These are phyloP conservation scores for Mayetiola destructor DNA, from an alignment of 2,888 invertebrate genomes.

Conservation along the genomic window DNA sequence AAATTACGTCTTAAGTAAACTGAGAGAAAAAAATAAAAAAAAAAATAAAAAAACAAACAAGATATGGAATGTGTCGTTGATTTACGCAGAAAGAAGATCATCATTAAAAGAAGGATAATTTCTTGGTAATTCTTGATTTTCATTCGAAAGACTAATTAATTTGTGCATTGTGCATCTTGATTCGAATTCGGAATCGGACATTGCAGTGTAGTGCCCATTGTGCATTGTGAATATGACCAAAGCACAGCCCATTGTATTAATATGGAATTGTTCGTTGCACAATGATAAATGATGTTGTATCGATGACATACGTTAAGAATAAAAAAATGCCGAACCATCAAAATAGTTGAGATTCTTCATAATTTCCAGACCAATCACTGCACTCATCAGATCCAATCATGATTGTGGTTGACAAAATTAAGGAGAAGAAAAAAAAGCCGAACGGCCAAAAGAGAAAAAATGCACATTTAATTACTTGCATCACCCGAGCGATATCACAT, in stretches of 20 bases:
- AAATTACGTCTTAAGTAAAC: too few species aligned
- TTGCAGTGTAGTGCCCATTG: not conserved
- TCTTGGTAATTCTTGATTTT: slow-evolving; percentile 3
- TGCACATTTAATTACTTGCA: slow-evolving; percentile 1
- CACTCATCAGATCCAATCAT: not conserved
- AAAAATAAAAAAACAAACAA: too few species aligned
- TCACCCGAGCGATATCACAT: too few species aligned
- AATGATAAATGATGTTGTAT: not conserved
- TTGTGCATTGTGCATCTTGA: too few species aligned
- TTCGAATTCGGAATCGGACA: not conserved
- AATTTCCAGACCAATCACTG: not conserved
- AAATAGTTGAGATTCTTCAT: slow-evolving; percentile 12
- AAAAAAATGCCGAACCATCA: not conserved
- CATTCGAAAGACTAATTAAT: slow-evolving; percentile 1
- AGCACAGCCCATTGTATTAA: slow-evolving; percentile 4
- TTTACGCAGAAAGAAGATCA: not conserved
- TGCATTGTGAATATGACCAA: not conserved
- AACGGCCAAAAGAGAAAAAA: not conserved
- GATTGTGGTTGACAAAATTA: too few species aligned
- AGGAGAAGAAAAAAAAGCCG: not conserved
- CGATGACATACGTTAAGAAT: not conserved
- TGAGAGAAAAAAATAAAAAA: too few species aligned
- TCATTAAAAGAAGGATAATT: not conserved
- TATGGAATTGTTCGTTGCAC: too few species aligned
- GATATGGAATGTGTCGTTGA: not conserved